phyloP scores from a whole-genome alignment of 2,797 vertebrate genomes.

The Clamator glandarius region DNA sequence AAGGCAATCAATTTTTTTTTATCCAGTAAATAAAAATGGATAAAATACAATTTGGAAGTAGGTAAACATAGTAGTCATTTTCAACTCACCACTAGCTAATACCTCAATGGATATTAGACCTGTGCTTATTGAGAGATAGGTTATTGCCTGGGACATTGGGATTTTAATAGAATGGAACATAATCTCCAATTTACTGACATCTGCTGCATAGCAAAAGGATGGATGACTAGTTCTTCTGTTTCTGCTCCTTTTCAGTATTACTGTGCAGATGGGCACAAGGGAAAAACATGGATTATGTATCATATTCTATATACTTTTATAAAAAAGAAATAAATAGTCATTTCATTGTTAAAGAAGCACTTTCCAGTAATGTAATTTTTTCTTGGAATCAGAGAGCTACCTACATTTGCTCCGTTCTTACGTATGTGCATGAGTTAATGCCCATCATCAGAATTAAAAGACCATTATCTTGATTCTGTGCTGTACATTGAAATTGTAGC shows the following conservation, averaged over 20 bases:
- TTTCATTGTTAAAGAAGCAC: constrained; percentile 22
- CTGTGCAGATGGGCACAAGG: neutral
- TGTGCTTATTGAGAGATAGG: constrained; percentile 44
- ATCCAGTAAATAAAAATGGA: constrained; percentile 37
- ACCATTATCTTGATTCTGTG: constrained; percentile 19
- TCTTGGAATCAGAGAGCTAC: constrained; percentile 3
- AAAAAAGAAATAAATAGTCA: neutral
- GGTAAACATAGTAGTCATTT: constrained; percentile 53
- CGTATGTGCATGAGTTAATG: neutral
- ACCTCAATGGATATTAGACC: constrained; percentile 50
- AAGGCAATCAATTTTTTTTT: constrained; percentile 35
- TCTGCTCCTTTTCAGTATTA: neutral
- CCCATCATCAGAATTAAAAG: constrained; percentile 44
- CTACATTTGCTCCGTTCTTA: neutral
- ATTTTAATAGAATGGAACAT: constrained; percentile 56
- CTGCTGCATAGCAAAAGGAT: constrained; percentile 38
- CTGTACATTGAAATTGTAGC: neutral
- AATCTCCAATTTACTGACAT: constrained; percentile 63
- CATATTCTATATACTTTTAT: neutral
- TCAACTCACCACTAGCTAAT: constrained; percentile 29
- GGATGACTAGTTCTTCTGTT: constrained; percentile 25
- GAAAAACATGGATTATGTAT: constrained; percentile 41
- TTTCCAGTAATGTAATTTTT: constrained; percentile 31
- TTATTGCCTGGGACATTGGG: constrained; percentile 64
- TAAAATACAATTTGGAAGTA: constrained; percentile 39